Evolutionary conservation across 2,888 invertebrate species (phyloP).

Genomic region (Dichetophora obliterata): DNA sequence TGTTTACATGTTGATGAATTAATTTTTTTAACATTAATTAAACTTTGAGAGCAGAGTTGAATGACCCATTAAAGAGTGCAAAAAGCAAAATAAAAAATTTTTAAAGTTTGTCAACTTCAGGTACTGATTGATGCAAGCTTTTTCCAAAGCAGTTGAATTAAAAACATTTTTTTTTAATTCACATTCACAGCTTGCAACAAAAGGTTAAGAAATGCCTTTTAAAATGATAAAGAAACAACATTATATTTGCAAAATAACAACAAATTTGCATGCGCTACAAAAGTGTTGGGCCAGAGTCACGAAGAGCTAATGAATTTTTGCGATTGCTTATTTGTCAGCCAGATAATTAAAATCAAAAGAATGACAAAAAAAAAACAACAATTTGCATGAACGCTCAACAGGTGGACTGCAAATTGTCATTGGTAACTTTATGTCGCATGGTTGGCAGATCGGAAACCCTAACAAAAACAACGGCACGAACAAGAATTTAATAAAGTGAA

Average conservation of each 20-base stretch:
- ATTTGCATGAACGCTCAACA: background rate
- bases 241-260: too few species aligned
- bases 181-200: too few species aligned
- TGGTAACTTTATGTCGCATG: too few species aligned
- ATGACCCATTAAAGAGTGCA: conserved; percentile 17
- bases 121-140: background rate
- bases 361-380: background rate
- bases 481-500: background rate
- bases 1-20: too few species aligned
- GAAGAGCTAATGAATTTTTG: background rate
- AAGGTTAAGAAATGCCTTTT: too few species aligned
- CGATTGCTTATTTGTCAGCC: background rate
- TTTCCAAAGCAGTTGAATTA: background rate
- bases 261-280: too few species aligned
- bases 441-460: too few species aligned
- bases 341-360: conserved; percentile 1
- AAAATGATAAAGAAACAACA: too few species aligned
- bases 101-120: conserved; percentile 17
- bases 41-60: conserved; percentile 4
- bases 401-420: background rate
- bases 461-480: conserved; percentile 6
- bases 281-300: too few species aligned
- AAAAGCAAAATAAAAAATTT: background rate
- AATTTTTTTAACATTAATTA: background rate
- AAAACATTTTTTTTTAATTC: background rate